Percentiles rank a stretch among this genome's conserved stretches.
phyloP scores from a whole-genome alignment of 2,113 vertebrate genomes.

The Cathartes aura region DNA sequence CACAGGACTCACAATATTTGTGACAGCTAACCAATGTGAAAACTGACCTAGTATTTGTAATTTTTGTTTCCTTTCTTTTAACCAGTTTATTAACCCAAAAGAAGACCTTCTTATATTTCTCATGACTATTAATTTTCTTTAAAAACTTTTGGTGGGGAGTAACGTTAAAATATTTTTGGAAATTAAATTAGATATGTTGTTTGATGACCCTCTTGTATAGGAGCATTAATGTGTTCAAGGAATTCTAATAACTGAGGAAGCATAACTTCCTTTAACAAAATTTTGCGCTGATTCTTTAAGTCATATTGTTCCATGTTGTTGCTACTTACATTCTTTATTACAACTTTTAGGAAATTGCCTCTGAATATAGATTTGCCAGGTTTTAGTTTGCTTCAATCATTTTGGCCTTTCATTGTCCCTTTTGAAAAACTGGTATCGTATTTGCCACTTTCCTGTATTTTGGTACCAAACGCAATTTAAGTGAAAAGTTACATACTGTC shows the following conservation, averaged over 20 bases:
- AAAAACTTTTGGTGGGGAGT: neutral
- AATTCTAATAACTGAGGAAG: neutral
- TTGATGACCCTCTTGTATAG: neutral
- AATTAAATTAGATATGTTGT: neutral
- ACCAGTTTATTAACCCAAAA: neutral
- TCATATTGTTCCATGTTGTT: neutral
- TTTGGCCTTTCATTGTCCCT: neutral
- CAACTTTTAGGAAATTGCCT: neutral
- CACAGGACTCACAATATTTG: neutral
- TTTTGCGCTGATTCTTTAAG: neutral
- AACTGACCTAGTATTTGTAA: neutral
- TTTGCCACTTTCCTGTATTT: neutral
- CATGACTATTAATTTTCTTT: neutral
- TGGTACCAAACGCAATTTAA: neutral
- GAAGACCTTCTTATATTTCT: neutral
- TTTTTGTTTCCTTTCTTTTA: neutral
- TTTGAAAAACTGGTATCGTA: fast-evolving
- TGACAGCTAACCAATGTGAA: neutral
- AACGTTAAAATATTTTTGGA: neutral
- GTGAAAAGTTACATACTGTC: neutral
- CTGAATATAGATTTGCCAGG: neutral
- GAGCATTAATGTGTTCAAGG: neutral
- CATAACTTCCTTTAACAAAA: neutral
- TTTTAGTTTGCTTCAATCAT: fast-evolving
- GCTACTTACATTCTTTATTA: neutral